phyloP scores from a whole-genome alignment of 1,140 invertebrate genomes.

The Sarcophaga peregrina region DNA sequence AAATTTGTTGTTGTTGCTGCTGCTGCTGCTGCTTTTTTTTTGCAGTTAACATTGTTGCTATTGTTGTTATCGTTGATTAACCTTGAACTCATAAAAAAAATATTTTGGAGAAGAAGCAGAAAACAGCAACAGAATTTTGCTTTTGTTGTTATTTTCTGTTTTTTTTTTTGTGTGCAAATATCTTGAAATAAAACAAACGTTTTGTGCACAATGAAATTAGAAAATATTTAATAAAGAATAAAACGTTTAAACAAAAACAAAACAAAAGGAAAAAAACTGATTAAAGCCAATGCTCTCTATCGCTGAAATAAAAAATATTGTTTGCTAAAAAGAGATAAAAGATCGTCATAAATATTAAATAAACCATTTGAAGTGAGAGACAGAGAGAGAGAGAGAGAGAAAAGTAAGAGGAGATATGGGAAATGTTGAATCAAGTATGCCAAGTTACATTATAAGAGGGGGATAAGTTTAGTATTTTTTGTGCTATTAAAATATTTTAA shows the following conservation, averaged over 20 bases:
- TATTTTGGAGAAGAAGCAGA: slow-evolving; percentile 8
- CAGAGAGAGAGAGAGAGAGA: too few relatives aligned
- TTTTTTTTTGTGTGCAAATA: not conserved
- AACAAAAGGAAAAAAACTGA: too few relatives aligned
- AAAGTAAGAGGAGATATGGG: too few relatives aligned
- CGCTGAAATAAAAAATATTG: too few relatives aligned
- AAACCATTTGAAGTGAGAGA: too few relatives aligned
- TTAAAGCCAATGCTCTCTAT: too few relatives aligned
- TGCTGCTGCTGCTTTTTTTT: not conserved
- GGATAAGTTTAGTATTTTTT: too few relatives aligned
- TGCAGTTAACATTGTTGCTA: not conserved
- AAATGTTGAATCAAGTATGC: too few relatives aligned
- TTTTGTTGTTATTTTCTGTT: not conserved
- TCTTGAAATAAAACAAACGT: slow-evolving; percentile 1
- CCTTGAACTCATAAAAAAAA: slow-evolving; percentile 38
- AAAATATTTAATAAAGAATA: slow-evolving; percentile 25
- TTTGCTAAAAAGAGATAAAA: too few relatives aligned
- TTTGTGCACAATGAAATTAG: slow-evolving; percentile 15
- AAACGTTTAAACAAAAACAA: not conserved
- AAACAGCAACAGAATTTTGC: not conserved
- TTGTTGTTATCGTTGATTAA: slow-evolving; percentile 29
- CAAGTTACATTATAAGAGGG: too few relatives aligned
- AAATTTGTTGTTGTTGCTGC: not conserved
- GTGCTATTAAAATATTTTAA: too few relatives aligned
- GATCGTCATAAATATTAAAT: too few relatives aligned